Base-by-base conservation (phyloP, 2,113 vertebrate genomes). In the Accipiter virgatus region DNA sequence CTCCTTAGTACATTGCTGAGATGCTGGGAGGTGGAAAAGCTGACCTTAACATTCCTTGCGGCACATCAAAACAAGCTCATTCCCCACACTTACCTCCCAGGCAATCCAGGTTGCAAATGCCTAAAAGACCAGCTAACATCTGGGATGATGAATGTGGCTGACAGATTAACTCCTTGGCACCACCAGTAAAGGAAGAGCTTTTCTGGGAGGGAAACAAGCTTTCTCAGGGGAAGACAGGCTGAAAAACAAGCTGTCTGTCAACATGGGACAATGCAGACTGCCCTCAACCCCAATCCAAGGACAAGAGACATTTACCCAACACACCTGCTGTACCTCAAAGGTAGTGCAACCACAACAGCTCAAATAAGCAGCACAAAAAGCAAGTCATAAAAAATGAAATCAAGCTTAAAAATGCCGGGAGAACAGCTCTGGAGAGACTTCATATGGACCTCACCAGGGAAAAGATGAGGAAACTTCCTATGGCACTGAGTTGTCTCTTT, bases 81-180 rank as follows among this genome's bases (percentile, higher is more conserved):
- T 26, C 29, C 26, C 18, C 5, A 1, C 45, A 16, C 36, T 71
- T 42, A 25, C 40, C n/a, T 55, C 40, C 38, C 25, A 32, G 45
- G 29, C 17, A 61, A 55, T 25, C 29, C 0, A 0, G 36, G 17
- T 14, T 65, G n/a, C 52, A 89, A 56, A 58, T 0, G 1, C 13
- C 38, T 62, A 17, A n/a, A 56, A 77, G 36, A 40, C 11, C 68
- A 56, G 18, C 27, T 66, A 38, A 50, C 13, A 12, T 20, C 47
- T 62, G 38, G 40, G 47, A 13, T 26, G 62, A 31, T 15, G 43
- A 42, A 25, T 19, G 43, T 8, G 38, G 29, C 43, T 45, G 53
- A 48, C 20, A 48, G 50, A 38, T 13, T 7, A 50, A 63, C 40
- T 27, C 50, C 45, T 84, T 72, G 74, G 45, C 36, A 56, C 32